Evolutionary conservation across 2,113 vertebrate species (phyloP), one percentile per base, ranked within the genome.

Genomic region (Herpetotheres cachinnans): DNA sequence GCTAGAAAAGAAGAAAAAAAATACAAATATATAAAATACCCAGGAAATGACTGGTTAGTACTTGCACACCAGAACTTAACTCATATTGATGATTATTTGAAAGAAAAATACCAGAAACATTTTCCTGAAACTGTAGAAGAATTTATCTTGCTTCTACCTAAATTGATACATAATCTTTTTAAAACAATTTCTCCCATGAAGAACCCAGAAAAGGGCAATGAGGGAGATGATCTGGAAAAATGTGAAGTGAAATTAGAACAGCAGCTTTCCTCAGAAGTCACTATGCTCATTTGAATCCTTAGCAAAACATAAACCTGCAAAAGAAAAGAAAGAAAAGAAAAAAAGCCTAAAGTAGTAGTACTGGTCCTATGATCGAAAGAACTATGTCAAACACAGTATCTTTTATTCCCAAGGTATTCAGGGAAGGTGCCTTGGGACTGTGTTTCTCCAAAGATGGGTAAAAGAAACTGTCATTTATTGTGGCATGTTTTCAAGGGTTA

Each of bases 131-230:
- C 32, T 63, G 24, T 25, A 50, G 8, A 56, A 77, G 4, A 94
- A 62, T 61, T 76, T 93, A 58, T 94, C 76, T 96, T 95, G 49
- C 24, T 91, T 92, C 44, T 84, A 72, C 52, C n/a, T 90, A 96
- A 92, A 95, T 42, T 78, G 69, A 94, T 54, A 59, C 42, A 90
- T 82, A 76, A 89, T 40, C n/a, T 26, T 94, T 92, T 96, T 47
- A 91, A 79, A 96, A 77, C 46, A 78, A 59, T 92, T 93, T 95
- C n/a, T 89, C 52, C 40, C 1, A 21, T n/a, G 59, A 93, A 93
- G 44, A 56, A 40, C 63, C 14, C 59, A 78, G 79, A 83, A 97
- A 92, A 95, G 93, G 93, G 58, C 74, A 94, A 71, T 40, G n/a
- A 81, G 59, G 24, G 69, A 90, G 79, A 71, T 78, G 72, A 86